These are phyloP conservation scores for Drosophila neocordata DNA, from an alignment of 1,140 invertebrate genomes.

Conservation along the genomic window DNA sequence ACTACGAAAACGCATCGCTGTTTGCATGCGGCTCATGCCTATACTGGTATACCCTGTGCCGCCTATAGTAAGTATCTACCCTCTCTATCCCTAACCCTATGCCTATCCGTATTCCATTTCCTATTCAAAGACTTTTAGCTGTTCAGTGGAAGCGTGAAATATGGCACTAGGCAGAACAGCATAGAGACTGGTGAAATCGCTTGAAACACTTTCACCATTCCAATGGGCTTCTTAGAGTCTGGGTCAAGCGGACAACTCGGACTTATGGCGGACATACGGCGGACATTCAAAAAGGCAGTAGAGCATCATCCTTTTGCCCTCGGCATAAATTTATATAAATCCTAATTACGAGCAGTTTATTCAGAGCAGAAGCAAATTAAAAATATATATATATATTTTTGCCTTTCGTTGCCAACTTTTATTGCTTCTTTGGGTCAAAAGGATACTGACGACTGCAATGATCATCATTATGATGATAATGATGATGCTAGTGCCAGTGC, in stretches of 20 bases:
- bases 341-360: constrained; percentile 78
- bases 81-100: neutral
- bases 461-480: too few species aligned
- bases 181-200: constrained; percentile 33
- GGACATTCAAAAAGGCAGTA: constrained; percentile 20
- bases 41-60: constrained; percentile 93
- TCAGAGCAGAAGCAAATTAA: constrained; percentile 65
- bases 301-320: constrained; percentile 31
- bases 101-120: constrained; percentile 9
- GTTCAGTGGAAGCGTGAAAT: constrained; percentile 62
- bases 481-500: neutral
- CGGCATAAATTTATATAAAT: constrained; percentile 74
- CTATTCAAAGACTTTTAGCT: constrained; percentile 31
- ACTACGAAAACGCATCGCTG: constrained; percentile 93
- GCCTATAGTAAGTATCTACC: constrained; percentile 88
- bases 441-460: constrained; percentile 30
- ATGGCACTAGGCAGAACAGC: constrained; percentile 42
- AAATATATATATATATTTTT: constrained; percentile 31
- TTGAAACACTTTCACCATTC: constrained; percentile 53
- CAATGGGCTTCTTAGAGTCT: constrained; percentile 20
- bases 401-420: constrained; percentile 57
- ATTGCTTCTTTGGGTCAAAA: constrained; percentile 54
- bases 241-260: constrained; percentile 48
- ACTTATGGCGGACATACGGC: constrained; percentile 35
- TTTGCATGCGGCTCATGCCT: constrained; percentile 94